Conservation (phyloP, 92 coral and sea anemone species). For the Micromussa lordhowensis region DNA sequence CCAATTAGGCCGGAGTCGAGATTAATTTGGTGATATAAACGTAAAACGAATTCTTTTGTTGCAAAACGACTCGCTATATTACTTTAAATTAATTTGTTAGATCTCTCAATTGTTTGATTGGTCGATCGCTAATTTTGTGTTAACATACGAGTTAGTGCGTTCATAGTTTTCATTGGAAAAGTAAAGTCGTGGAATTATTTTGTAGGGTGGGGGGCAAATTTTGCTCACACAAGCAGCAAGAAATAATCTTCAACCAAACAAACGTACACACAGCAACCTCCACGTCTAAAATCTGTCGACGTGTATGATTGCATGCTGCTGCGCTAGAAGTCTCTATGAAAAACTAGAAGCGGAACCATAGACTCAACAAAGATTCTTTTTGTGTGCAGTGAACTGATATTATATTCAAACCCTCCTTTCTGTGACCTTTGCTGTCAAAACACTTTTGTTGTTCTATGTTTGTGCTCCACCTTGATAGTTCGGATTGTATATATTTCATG, state of each 20-base stretch:
- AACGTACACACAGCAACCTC: not conserved
- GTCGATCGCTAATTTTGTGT: slow-evolving; percentile 4
- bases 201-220: not conserved
- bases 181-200: not conserved
- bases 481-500: not conserved
- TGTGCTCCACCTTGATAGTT: not conserved
- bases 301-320: not conserved
- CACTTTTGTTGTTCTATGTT: not conserved
- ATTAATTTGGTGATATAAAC: slow-evolving; percentile 4
- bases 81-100: not conserved
- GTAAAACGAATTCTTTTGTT: slow-evolving; percentile 17
- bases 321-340: not conserved
- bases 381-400: not conserved
- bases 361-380: not conserved
- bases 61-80: not conserved
- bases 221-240: not conserved
- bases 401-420: not conserved
- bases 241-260: not conserved
- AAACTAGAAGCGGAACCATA: not conserved
- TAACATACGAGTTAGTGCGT: not conserved
- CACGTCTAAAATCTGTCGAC: not conserved
- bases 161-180: not conserved
- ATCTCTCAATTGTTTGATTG: slow-evolving; percentile 9
- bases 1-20: slow-evolving; percentile 12
- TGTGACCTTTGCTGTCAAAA: not conserved